Evolutionary conservation across 2,797 vertebrate genomes (phyloP), one percentile per base, ranked within the genome.

Genomic region (Trachurus trachurus): DNA sequence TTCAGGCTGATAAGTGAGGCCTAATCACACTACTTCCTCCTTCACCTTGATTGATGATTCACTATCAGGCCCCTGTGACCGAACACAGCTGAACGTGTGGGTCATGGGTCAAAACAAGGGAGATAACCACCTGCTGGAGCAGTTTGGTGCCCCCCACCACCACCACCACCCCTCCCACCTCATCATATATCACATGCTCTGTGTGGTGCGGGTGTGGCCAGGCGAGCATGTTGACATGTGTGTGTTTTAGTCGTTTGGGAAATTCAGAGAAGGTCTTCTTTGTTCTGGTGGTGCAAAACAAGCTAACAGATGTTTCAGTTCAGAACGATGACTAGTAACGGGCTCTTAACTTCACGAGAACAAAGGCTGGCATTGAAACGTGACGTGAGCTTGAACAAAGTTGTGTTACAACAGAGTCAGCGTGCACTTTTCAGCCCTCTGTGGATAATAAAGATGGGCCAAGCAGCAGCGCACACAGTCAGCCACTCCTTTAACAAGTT

Each of bases 81-180:
- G 65, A 67, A 78, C 85, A 68, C 82, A 87, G 83, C 87, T 86
- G 78, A 88, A 78, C 60, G n/a, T 69, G 54, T 10, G 64, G 88
- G 90, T 93, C 90, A 88, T 22, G 61, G 92, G 90, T 94, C 90
- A 89, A 58, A 77, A 60, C 74, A 17, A 64, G 83, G 79, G 82
- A 92, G 92, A 94, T 94, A 94, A 92, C 80, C 93, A 94, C 90
- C 93, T 94, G 93, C 86, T 83, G 73, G 78, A 87, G 78, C 78
- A 39, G 84, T 74, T 74, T 39, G 44, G 65, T 44, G 60, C 66
- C 68, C 45, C 8, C 8, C 57, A 39, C 9, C 34, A 8, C 34
- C 31, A 5, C 31, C 31, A 5, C 31, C 31, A 5, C 31, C 31
- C 31, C 4, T 34, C 31, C 26, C 26, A 26, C 34, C 34, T 8